Percentiles rank a stretch among this genome's conserved stretches.
Evolutionary conservation across 1,140 invertebrate genomes (phyloP).

Genomic region (Plectus sambesii): DNA sequence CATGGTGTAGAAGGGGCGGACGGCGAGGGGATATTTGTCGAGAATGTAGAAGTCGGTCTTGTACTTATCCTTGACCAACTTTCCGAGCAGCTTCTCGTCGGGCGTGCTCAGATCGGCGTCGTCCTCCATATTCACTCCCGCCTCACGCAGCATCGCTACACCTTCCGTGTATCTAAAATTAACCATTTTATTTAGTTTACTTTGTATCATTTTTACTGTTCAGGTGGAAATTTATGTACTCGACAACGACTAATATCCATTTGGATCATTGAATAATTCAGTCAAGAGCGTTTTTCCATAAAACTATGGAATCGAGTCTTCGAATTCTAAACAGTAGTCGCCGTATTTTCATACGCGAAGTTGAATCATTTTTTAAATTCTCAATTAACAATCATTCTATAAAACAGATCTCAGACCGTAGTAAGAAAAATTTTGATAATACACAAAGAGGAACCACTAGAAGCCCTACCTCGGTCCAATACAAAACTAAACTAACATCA

Average conservation of each 20-base stretch:
- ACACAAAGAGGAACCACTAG: slow-evolving; percentile 1
- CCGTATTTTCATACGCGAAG: too few relatives aligned
- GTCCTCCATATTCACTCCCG: slow-evolving; percentile 77
- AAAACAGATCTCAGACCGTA: background rate
- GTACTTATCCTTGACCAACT: slow-evolving; percentile 84
- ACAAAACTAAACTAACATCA: too few relatives aligned
- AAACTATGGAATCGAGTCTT: too few relatives aligned
- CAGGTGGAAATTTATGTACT: too few relatives aligned
- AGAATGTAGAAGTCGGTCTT: slow-evolving; percentile 97
- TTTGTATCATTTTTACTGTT: too few relatives aligned
- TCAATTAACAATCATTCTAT: slow-evolving; percentile 19
- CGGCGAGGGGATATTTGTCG: slow-evolving; percentile 92
- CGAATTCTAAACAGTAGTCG: too few relatives aligned
- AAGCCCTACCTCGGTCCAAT: too few relatives aligned
- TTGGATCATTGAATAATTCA: too few relatives aligned
- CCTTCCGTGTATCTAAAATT: slow-evolving; percentile 69
- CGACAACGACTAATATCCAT: too few relatives aligned
- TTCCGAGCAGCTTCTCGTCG: slow-evolving; percentile 85
- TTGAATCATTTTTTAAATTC: too few relatives aligned
- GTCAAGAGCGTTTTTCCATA: too few relatives aligned
- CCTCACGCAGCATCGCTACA: slow-evolving; percentile 74
- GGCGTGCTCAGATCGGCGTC: slow-evolving; percentile 94
- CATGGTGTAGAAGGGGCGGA: slow-evolving; percentile 98
- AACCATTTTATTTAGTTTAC: background rate
- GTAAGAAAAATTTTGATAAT: background rate